Evolutionary conservation across 2,888 invertebrate genomes (phyloP), one percentile per base, ranked within the genome.

Genomic region (Acleris cristana): DNA sequence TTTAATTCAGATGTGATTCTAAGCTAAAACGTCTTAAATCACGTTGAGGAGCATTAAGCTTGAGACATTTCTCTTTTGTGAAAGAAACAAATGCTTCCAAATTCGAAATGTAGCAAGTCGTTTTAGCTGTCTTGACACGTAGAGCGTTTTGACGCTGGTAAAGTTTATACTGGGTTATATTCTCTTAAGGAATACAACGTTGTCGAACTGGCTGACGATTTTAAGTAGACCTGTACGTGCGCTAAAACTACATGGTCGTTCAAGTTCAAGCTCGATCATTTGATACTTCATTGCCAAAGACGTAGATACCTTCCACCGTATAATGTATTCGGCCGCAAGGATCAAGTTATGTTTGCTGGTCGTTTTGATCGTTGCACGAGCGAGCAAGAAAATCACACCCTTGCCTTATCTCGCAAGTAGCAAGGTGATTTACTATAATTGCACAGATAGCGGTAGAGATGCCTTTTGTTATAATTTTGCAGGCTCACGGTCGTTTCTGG

Each of bases 351-450:
- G 14, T 14, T 40, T 14, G 40, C 14, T 14, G 40, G 40, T 40
- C 14, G 40, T 4, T 14, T 40, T 14, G 40, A 40, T 40, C 40
- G 40, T 14, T 14, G 10, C 1, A 14, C 4, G 40, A 40, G 40
- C 40, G 40, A 40, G 40, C 3, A 40, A 40, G 40, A 40, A 40
- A 1, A 40, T 40, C 40, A 40, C 40, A 40, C 40, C 40, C 40
- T 83, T 83, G 87, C 82, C 88, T 92, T 92, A 92, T 92, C 92
- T 92, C 80, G 89, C 86, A 88, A 87, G 87, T 91, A 89, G 91
- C 89, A 89, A 92, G 92, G 91, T 92, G 92, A 92, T 92, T 91
- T 92, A 92, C 90, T 90, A 92, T 93, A 93, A 93, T 93, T 93
- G 93, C 91, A 91, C 89, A 93, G 93, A 93, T 93, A 93, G 92